phyloP scores from a whole-genome alignment of 2,797 vertebrate species.

The Cynodonichthys magdalenae region DNA sequence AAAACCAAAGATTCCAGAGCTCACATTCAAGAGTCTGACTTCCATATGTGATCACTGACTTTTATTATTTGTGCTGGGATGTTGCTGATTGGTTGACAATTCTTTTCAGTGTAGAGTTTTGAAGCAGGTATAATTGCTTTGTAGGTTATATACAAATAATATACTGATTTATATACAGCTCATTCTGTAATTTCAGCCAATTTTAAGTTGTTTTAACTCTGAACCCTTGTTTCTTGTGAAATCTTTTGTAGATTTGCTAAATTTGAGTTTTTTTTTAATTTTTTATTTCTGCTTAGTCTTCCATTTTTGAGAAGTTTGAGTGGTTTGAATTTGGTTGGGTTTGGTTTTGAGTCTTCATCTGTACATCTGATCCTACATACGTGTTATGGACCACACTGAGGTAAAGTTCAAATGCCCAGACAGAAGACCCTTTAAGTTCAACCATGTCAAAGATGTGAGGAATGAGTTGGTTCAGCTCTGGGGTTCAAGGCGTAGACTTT shows the following conservation, averaged over 20 bases:
- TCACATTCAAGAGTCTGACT: slow-evolving; percentile 9
- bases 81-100: slow-evolving; percentile 11
- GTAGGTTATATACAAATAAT: neutral
- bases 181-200: no score
- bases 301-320: neutral
- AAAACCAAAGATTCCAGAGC: slow-evolving; percentile 21
- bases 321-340: no score
- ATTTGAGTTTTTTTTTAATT: neutral
- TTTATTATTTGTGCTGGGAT: neutral
- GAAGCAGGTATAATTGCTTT: neutral
- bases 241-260: neutral
- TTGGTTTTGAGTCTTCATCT: neutral
- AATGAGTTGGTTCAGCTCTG: slow-evolving; percentile 65
- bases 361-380: slow-evolving; percentile 27
- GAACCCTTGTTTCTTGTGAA: neutral
- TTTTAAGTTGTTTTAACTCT: neutral
- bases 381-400: neutral
- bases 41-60: slow-evolving; percentile 27
- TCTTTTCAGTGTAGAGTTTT: slow-evolving; percentile 37
- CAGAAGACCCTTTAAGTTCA: slow-evolving; percentile 25
- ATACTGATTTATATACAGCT: neutral
- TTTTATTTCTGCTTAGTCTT: neutral
- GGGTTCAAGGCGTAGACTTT: slow-evolving; percentile 44
- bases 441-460: slow-evolving; percentile 62
- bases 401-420: slow-evolving; percentile 20